A percentile compares a stretch with the other conserved stretches of the same genome.
phyloP scores from a whole-genome alignment of 1,140 invertebrate genomes.

The Trachymyrmex cornetzi region DNA sequence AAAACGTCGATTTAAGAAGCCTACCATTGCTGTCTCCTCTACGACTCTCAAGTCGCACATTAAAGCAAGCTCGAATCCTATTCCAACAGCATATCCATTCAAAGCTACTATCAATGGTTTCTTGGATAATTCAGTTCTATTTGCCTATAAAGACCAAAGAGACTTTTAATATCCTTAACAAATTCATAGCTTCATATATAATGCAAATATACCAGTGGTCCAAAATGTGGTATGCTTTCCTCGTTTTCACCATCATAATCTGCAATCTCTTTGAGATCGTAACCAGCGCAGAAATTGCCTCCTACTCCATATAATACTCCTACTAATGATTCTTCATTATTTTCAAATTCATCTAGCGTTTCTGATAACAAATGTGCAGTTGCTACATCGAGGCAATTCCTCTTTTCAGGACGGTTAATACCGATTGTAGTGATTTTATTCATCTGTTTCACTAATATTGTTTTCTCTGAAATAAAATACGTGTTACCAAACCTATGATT shows the following conservation, averaged over 20 bases:
- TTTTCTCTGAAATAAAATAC: slow-evolving; percentile 74
- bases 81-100: slow-evolving; percentile 95
- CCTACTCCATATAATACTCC: slow-evolving; percentile 95
- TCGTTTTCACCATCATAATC: slow-evolving; percentile 83
- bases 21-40: slow-evolving; percentile 94
- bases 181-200: slow-evolving; percentile 9
- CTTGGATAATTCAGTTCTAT: slow-evolving; percentile 89
- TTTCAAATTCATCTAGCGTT: slow-evolving; percentile 93
- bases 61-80: slow-evolving; percentile 95
- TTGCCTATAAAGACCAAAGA: slow-evolving; percentile 86
- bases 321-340: slow-evolving; percentile 89
- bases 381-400: slow-evolving; percentile 92
- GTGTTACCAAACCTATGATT: not conserved
- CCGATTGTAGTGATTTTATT: slow-evolving; percentile 91
- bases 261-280: slow-evolving; percentile 92
- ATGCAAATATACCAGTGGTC: slow-evolving; percentile 80
- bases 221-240: slow-evolving; percentile 83
- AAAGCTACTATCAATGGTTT: slow-evolving; percentile 96
- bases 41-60: slow-evolving; percentile 96
- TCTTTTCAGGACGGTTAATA: slow-evolving; percentile 94
- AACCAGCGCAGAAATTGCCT: slow-evolving; percentile 96
- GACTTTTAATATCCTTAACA: not conserved
- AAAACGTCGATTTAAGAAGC: slow-evolving; percentile 94
- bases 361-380: slow-evolving; percentile 90
- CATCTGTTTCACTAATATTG: slow-evolving; percentile 88